Base-by-base conservation (phyloP, 1,140 invertebrate species). In the Phymastichus coffea region DNA sequence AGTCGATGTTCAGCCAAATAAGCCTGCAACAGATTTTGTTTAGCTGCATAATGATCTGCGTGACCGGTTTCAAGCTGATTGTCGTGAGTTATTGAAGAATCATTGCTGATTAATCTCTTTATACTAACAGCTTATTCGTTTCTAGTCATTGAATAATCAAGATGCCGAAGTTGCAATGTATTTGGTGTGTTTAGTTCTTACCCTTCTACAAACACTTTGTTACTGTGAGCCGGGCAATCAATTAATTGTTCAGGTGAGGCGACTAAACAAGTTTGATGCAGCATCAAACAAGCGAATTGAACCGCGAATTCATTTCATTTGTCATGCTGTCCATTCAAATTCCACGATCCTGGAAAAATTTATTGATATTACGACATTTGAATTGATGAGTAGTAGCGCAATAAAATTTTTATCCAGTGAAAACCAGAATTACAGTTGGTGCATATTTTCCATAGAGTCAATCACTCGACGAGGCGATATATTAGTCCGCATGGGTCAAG, bases 171-270 rank as follows among this genome's bases (percentile, higher is more conserved):
- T 6, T 10, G 19, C 33, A n/a, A 8, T 35, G 14, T 35, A 33
- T 14, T 9, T 33, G 2, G 4, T 25, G 3, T 49, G 28, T 15
- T 2, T 49, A 19, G 26, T 15, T 4, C 26, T 49, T 2, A 19
- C 15, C 6, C 30, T 35, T 2, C 8, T 17, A 4, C 51, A 53
- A 35, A 53, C 40, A 6, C 37, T 53, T 15, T 40, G 38, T 9
- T 53, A 53, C 35, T 53, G 51, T 14, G 20, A 53, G 15, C 35
- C 51, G 8, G 51, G 51, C 14, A 41, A 53, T 14, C 23, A 53
- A 15, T 19, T 53, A 10, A 26, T 53, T 1, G 22, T 41, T 2
- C 35, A 40, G 51, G 51, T 41, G 7, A 53, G 20, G 12, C n/a
- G n/a, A n/a, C n/a, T n/a, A n/a, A n/a, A n/a, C n/a, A n/a, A n/a